phyloP scores from a whole-genome alignment of 2,888 invertebrate species.

The Eupithecia subumbrata region DNA sequence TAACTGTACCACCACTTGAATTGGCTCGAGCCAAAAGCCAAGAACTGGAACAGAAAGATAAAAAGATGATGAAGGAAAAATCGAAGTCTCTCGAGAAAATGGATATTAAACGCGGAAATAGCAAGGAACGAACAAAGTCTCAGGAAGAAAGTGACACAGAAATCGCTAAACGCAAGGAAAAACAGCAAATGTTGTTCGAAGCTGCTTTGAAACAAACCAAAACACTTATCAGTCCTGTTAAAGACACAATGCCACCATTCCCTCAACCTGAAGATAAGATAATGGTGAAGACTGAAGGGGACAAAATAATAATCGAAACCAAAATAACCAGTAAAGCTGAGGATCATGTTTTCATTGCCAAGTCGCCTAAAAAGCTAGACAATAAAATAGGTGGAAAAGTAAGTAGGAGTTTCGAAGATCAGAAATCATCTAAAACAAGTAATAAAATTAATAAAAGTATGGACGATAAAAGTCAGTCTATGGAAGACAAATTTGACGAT shows the following conservation, averaged over 20 bases:
- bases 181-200: conserved; percentile 90
- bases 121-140: conserved; percentile 88
- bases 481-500: conserved; percentile 86
- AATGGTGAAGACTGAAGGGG: conserved; percentile 88
- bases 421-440: conserved; percentile 80
- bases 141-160: conserved; percentile 90
- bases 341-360: conserved; percentile 90
- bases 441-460: conserved; percentile 86
- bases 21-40: conserved; percentile 85
- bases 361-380: conserved; percentile 89
- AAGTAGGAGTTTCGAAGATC: conserved; percentile 86
- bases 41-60: conserved; percentile 82
- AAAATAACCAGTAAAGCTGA: conserved; percentile 90
- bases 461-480: conserved; percentile 86
- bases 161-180: conserved; percentile 88
- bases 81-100: conserved; percentile 88
- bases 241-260: conserved; percentile 88
- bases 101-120: conserved; percentile 82
- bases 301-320: conserved; percentile 87
- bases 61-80: conserved; percentile 85
- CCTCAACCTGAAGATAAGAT: conserved; percentile 90
- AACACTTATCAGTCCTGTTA: conserved; percentile 89
- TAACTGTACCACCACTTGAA: conserved; percentile 81
- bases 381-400: conserved; percentile 83
- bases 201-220: conserved; percentile 90